These are phyloP conservation scores for Stomatorhinus walkeri DNA, from an alignment of 2,797 vertebrate species.

Conservation along the genomic window DNA sequence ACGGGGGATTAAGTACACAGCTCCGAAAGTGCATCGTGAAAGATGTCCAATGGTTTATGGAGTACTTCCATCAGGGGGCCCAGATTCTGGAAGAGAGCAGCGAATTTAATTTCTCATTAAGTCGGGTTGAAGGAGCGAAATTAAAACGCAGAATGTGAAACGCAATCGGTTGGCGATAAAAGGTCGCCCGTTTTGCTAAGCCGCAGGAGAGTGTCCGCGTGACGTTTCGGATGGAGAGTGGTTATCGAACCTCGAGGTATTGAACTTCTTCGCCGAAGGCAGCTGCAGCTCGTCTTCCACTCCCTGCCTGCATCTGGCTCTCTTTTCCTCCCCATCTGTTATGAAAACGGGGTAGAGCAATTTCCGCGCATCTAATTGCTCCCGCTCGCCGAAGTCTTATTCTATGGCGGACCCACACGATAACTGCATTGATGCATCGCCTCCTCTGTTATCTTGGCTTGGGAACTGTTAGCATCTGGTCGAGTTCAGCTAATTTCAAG, in stretches of 20 bases:
- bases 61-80: not conserved
- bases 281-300: conserved; percentile 25
- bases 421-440: not conserved
- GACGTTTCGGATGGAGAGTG: conserved; percentile 30
- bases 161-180: conserved; percentile 22
- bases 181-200: conserved; percentile 7
- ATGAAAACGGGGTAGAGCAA: not conserved
- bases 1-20: not conserved
- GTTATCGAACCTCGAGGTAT: conserved; percentile 17
- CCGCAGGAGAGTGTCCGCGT: conserved; percentile 28
- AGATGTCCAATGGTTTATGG: not conserved
- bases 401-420: not conserved
- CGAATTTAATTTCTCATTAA: conserved; percentile 18
- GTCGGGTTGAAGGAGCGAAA: conserved; percentile 13
- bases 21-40: not conserved
- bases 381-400: not conserved
- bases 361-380: not conserved
- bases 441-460: conserved; percentile 9
- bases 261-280: conserved; percentile 26
- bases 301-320: not conserved
- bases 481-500: conserved; percentile 14
- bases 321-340: not conserved
- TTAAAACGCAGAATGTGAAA: conserved; percentile 26
- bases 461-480: conserved; percentile 20
- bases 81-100: not conserved